phyloP scores from a whole-genome alignment of 2,888 invertebrate genomes.

The Caenorhabditis japonica region DNA sequence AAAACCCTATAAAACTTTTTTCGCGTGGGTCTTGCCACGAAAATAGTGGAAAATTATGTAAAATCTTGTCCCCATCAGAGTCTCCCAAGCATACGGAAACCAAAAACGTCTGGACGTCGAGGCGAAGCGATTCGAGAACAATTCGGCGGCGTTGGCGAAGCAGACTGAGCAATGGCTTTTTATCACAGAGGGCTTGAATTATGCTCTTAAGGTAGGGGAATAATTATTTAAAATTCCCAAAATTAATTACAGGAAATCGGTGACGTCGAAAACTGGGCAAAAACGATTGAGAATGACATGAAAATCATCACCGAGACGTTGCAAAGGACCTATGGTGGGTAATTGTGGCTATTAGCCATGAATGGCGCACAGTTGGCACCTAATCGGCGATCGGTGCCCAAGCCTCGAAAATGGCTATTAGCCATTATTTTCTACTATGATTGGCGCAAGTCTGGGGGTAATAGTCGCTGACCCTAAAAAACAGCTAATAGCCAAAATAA shows the following conservation, averaged over 20 bases:
- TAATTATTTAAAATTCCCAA: too few relatives aligned
- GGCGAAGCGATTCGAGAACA: constrained; percentile 93
- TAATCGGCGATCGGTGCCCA: too few relatives aligned
- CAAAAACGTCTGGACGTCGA: constrained; percentile 97
- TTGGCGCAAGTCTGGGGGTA: too few relatives aligned
- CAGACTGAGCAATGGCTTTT: constrained; percentile 97
- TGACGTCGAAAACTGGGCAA: constrained; percentile 98
- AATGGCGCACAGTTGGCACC: too few relatives aligned
- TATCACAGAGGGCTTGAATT: constrained; percentile 82
- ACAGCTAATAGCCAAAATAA: too few relatives aligned
- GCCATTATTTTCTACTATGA: too few relatives aligned
- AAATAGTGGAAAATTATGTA: too few relatives aligned
- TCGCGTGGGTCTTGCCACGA: too few relatives aligned
- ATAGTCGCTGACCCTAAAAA: too few relatives aligned
- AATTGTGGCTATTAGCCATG: not conserved
- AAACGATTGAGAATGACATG: constrained; percentile 96
- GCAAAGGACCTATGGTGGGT: constrained; percentile 34
- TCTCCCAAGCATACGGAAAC: constrained; percentile 97
- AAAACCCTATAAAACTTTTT: too few relatives aligned
- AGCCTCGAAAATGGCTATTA: too few relatives aligned
- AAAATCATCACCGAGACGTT: constrained; percentile 90
- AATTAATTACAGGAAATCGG: constrained; percentile 92
- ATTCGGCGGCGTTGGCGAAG: constrained; percentile 93
- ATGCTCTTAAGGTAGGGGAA: constrained; percentile 81
- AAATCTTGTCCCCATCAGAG: constrained; percentile 81